Conservation (phyloP, 1,140 invertebrate genomes). For the Drosophila rhopaloa region DNA sequence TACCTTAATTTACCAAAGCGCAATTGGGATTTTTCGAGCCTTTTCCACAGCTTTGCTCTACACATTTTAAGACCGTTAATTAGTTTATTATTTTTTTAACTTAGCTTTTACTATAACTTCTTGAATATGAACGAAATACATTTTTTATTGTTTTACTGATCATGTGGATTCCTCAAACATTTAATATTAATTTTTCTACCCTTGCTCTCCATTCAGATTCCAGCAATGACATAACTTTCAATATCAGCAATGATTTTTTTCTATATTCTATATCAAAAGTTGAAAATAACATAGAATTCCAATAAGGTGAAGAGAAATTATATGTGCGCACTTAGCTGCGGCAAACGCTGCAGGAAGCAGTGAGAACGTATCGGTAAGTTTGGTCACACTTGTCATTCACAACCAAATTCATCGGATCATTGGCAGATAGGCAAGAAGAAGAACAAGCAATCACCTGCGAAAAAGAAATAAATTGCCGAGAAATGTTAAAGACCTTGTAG, state of each 20-base stretch:
- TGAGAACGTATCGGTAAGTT: slow-evolving; percentile 6
- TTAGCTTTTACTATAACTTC: too few species aligned
- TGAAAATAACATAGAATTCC: background rate
- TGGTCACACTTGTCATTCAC: slow-evolving; percentile 19
- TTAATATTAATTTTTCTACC: too few species aligned
- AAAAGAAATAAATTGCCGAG: slow-evolving; percentile 47
- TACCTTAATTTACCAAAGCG: background rate
- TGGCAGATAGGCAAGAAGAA: slow-evolving; percentile 29
- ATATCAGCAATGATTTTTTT: slow-evolving; percentile 7
- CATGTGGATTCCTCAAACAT: too few species aligned
- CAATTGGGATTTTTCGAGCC: background rate
- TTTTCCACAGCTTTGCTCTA: background rate
- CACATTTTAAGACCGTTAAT: too few species aligned
- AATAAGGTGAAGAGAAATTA: background rate
- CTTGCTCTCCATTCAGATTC: background rate
- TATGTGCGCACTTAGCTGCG: background rate
- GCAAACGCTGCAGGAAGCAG: background rate
- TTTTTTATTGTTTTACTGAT: too few species aligned
- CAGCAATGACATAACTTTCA: background rate
- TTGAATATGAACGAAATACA: too few species aligned
- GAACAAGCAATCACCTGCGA: slow-evolving; percentile 37
- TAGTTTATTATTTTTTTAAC: too few species aligned
- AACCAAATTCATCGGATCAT: slow-evolving; percentile 9
- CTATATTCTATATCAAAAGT: background rate
- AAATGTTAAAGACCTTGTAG: slow-evolving; percentile 61